Evolutionary conservation across 2,797 vertebrate species (phyloP).

Genomic region (Gymnoscopelus microlampas): DNA sequence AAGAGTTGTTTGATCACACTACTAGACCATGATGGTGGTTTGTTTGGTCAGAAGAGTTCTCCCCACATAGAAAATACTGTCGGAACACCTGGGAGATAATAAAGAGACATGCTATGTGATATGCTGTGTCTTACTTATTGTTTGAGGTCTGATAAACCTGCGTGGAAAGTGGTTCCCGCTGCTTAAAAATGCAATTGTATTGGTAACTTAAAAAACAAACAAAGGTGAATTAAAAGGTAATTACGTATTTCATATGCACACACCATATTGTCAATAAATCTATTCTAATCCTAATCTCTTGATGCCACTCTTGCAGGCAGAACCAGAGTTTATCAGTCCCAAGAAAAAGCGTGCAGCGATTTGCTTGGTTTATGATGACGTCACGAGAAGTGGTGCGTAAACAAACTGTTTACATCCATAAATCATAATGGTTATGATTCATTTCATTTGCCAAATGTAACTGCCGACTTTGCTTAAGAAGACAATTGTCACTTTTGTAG

Average conservation of each 20-base stretch:
- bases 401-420: constrained; percentile 21
- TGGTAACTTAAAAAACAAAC: too few species aligned
- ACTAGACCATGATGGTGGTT: constrained; percentile 48
- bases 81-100: constrained; percentile 54
- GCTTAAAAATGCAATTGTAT: too few species aligned
- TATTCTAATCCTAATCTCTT: too few species aligned
- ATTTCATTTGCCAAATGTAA: too few species aligned
- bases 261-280: too few species aligned
- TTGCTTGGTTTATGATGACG: constrained; percentile 22
- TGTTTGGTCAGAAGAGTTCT: constrained; percentile 42
- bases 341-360: neutral
- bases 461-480: neutral
- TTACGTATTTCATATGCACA: too few species aligned
- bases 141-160: neutral
- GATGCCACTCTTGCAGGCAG: too few species aligned
- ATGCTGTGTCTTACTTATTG: constrained; percentile 33
- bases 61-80: constrained; percentile 50
- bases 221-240: too few species aligned
- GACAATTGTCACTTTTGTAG: neutral
- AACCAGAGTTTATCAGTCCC: too few species aligned
- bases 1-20: constrained; percentile 19
- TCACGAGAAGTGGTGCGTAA: constrained; percentile 39
- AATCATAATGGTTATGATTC: too few species aligned
- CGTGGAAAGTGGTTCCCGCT: too few species aligned
- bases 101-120: constrained; percentile 72